Conservation (phyloP, 2,888 invertebrate species). For the Gnatocerus cornutus region DNA sequence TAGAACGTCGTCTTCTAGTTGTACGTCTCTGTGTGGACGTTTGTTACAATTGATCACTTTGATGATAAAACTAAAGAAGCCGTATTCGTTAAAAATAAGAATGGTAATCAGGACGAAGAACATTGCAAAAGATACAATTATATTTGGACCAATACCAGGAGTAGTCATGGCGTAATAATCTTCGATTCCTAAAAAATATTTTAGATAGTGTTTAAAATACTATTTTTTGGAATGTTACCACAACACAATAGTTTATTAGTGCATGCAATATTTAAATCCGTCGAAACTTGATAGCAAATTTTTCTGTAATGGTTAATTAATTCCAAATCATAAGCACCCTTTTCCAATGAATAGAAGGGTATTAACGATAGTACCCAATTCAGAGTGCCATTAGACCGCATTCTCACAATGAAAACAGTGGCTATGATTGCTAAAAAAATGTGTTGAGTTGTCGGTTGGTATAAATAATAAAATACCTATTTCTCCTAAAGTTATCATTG, state of each 20-base stretch:
- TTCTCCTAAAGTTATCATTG: constrained; percentile 41
- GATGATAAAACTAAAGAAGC: constrained; percentile 71
- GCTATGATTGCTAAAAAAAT: constrained; percentile 66
- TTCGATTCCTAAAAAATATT: constrained; percentile 67
- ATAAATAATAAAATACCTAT: constrained; percentile 54
- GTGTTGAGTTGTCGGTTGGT: constrained; percentile 77
- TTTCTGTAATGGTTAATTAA: constrained; percentile 42
- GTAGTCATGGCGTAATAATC: constrained; percentile 48
- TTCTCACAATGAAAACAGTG: constrained; percentile 76
- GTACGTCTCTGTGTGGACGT: constrained; percentile 60
- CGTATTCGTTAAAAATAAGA: constrained; percentile 77
- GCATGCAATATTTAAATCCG: neutral
- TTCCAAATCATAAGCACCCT: constrained; percentile 64
- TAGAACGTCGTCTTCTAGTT: constrained; percentile 71
- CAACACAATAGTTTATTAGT: constrained; percentile 1
- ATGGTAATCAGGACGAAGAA: constrained; percentile 75
- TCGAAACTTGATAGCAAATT: neutral
- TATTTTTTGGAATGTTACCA: too few species aligned
- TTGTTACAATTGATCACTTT: too few species aligned
- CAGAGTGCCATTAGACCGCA: constrained; percentile 68
- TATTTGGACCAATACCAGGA: constrained; percentile 79
- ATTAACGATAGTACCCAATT: constrained; percentile 79
- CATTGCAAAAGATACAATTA: constrained; percentile 74
- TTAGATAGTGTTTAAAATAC: constrained; percentile 69
- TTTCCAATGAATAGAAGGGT: constrained; percentile 78